Base-by-base conservation (phyloP, 1,140 invertebrate genomes). In the Listronotus bonariensis region DNA sequence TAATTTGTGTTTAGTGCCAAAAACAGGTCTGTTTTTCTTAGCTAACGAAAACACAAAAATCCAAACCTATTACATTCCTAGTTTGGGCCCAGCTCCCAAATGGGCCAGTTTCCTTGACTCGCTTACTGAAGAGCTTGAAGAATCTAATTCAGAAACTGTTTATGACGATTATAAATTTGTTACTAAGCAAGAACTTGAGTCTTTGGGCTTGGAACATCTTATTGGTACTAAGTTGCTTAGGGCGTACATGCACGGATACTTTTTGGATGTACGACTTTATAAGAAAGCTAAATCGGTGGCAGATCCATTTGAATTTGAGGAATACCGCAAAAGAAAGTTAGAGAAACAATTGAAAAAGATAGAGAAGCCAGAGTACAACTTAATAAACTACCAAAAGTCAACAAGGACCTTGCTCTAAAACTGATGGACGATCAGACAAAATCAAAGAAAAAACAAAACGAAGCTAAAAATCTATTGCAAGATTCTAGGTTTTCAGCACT, bases 121-220 rank as follows among this genome's bases (percentile, higher is more conserved):
- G 77, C 82, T 99, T 9, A 98, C 96, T 6, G 97, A 99, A 82
- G 97, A 99, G 84, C 81, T 99, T 68, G 97, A 99, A 80, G 92
- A 95, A 82, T 86, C 78, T 9, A 84, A 85, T 67, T 80, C 82
- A 55, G 80, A 88, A 78, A 86, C 86, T 72, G 89, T 98, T n/a
- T 99, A 98, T 79, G 97, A 99, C 80, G 96, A 99, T 80, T 99
- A 99, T 76, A 98, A 98, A 80, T 99, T 99, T 82, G 86, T 99
- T 0, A 98, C 96, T 0, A 87, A 90, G 70, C 88, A 91, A 74
- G 96, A 99, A 76, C 78, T 99, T 12, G 91, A 95, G 11, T 89
- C 94, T 70, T 79, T 99, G 32, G 94, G 93, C n/a, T 80, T 99
- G 56, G 86, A 87, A 59, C 91, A 98, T 82, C 82, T 99, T 5